phyloP scores from a whole-genome alignment of 2,113 vertebrate genomes.

The Microtus oregoni region DNA sequence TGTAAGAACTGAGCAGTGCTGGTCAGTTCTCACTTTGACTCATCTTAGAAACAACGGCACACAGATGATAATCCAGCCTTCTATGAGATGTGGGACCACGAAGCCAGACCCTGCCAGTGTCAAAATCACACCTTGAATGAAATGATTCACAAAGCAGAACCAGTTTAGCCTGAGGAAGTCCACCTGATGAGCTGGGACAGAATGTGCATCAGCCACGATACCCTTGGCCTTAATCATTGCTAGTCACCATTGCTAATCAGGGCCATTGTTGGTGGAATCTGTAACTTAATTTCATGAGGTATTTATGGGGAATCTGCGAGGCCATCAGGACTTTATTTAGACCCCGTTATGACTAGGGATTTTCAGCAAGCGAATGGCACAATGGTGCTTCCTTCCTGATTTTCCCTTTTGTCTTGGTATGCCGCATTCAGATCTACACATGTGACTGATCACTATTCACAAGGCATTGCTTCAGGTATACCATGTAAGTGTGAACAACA shows the following conservation, averaged over 20 bases:
- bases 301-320: neutral
- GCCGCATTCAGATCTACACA: neutral
- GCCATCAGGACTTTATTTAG: neutral
- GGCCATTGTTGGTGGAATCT: neutral
- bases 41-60: constrained; percentile 3
- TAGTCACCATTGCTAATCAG: neutral
- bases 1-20: neutral
- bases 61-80: neutral
- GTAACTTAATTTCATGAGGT: constrained; percentile 7
- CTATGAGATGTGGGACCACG: neutral
- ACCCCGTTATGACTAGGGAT: neutral
- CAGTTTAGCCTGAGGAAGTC: neutral
- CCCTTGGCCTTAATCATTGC: neutral
- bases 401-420: constrained; percentile 18
- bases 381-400: neutral
- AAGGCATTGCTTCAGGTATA: neutral
- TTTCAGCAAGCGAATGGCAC: neutral
- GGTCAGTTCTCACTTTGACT: neutral
- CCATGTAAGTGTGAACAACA: neutral
- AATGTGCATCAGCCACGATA: neutral
- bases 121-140: neutral
- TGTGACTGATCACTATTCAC: neutral
- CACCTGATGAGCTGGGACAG: neutral
- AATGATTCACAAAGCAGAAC: neutral
- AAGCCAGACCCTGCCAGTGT: neutral